Evolutionary conservation across 2,113 vertebrate species (phyloP), one percentile per base, ranked within the genome.

Genomic region (Centropus bengalensis): DNA sequence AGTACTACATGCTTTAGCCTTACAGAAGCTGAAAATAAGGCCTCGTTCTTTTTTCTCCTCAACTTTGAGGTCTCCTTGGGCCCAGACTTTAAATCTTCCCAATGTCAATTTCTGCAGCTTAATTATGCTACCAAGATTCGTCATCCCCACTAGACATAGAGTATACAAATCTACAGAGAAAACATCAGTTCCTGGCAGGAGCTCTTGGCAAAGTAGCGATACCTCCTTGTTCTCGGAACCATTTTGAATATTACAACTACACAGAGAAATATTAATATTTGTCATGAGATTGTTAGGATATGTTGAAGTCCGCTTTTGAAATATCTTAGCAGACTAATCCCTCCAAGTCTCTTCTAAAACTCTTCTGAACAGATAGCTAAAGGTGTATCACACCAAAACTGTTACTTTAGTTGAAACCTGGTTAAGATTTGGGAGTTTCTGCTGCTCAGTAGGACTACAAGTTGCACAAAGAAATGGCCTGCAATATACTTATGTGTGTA

Each of bases 21-120:
- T 87, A 90, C 52, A 66, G 38, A 95, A 87, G 13, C n/a, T n/a
- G 8, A 69, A 91, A 92, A 44, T 51, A 86, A 40, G 14, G n/a
- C 19, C 38, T 64, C 4, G 9, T 28, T 84, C 73, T 86, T 62
- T 66, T 62, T 66, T 18, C 23, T 70, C 12, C 56, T 32, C 33
- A 89, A 69, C 26, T 85, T 89, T 69, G 28, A 64, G 32, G 21
- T 52, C n/a, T 87, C 59, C 33, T 85, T 59, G 38, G 66, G 42
- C 36, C 18, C 27, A 63, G 42, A 69, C 62, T 89, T 85, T 91
- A 88, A 75, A 76, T 82, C 40, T 73, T 85, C 17, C 27, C 73
- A 24, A 69, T 56, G 49, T 36, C 68, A 80, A 76, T 64, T 89
- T 92, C 42, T 82, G 38, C 8, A 89, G 4, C 55, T 69, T 76